A percentile compares a stretch with the other conserved stretches of the same genome.
Conservation (phyloP, 2,888 invertebrate species). For the Harpalus rufipes region DNA sequence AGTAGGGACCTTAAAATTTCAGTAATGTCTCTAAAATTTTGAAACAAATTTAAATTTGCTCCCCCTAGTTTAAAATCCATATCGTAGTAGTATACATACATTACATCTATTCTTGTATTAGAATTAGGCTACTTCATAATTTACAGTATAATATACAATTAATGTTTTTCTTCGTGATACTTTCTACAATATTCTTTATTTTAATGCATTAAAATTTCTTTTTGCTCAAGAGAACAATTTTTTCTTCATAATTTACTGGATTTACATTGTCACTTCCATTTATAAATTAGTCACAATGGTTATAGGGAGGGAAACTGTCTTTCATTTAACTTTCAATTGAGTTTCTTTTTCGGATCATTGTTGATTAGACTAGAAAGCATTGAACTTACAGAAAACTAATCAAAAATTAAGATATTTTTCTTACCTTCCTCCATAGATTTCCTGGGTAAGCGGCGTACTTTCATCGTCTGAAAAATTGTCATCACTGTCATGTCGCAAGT, state of each 20-base stretch:
- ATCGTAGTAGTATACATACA: too few relatives aligned
- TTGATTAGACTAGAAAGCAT: constrained; percentile 9
- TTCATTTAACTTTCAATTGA: neutral
- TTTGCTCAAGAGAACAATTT: neutral
- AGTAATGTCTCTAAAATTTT: too few relatives aligned
- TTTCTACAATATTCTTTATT: too few relatives aligned
- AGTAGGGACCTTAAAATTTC: too few relatives aligned
- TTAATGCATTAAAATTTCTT: neutral
- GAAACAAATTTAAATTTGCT: too few relatives aligned
- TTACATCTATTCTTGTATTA: too few relatives aligned
- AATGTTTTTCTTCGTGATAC: too few relatives aligned
- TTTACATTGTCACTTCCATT: neutral
- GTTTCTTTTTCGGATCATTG: neutral
- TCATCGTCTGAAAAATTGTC: constrained; percentile 92
- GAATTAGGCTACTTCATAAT: too few relatives aligned
- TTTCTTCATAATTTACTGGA: neutral
- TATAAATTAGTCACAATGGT: neutral
- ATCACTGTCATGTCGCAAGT: constrained; percentile 85
- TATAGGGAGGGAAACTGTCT: neutral
- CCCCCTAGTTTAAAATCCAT: too few relatives aligned
- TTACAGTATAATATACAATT: too few relatives aligned
- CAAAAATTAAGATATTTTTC: constrained; percentile 69
- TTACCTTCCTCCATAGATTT: constrained; percentile 95
- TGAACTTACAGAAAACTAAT: constrained; percentile 4
- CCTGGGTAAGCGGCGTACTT: constrained; percentile 91